Conservation (phyloP, 2,888 invertebrate genomes). For the Micropterix aruncella region DNA sequence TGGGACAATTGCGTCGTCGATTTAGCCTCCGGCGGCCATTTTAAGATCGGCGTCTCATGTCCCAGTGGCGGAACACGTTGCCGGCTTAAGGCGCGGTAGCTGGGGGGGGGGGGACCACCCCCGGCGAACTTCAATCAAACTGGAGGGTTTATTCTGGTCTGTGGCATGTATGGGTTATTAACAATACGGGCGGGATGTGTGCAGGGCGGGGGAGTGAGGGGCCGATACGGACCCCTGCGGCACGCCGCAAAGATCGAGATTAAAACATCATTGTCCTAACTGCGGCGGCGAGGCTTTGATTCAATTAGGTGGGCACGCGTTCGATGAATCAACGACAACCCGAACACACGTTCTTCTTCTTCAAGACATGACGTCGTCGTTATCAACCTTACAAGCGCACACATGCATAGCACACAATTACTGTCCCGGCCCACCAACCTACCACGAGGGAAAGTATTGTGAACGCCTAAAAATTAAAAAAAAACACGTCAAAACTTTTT, state of each 20-base stretch:
- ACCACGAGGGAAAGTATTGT: too few species aligned
- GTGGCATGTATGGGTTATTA: neutral
- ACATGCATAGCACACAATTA: too few species aligned
- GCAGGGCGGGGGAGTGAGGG: neutral
- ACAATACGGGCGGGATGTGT: neutral
- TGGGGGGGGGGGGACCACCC: neutral
- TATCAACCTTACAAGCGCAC: too few species aligned
- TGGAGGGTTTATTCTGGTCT: neutral
- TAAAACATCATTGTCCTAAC: neutral
- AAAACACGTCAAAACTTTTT: too few species aligned
- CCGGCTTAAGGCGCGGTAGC: too few species aligned
- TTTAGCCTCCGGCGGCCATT: neutral
- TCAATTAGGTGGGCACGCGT: neutral
- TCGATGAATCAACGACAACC: too few species aligned
- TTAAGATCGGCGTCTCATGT: neutral
- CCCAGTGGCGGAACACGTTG: neutral
- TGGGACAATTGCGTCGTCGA: too few species aligned
- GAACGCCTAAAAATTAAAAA: too few species aligned
- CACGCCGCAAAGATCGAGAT: neutral
- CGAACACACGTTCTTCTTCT: too few species aligned
- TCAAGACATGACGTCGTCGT: too few species aligned
- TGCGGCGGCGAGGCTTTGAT: neutral
- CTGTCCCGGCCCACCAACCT: too few species aligned
- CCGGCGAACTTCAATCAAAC: neutral
- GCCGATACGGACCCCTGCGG: neutral